These are phyloP conservation scores for Syndactyla subalaris DNA, from an alignment of 2,797 vertebrate genomes.

Conservation along the genomic window DNA sequence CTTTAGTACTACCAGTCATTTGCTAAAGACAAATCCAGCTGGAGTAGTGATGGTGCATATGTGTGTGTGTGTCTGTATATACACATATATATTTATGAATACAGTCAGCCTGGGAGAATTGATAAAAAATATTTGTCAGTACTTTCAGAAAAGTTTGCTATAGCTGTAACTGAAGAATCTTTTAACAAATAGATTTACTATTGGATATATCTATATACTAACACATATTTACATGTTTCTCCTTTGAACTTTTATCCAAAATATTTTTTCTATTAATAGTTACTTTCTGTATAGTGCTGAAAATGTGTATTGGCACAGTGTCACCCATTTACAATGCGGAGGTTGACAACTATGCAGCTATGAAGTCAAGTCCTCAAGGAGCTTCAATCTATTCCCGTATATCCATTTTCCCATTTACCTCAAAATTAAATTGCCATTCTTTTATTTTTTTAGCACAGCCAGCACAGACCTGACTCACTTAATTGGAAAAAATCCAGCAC, in stretches of 20 bases:
- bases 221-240: background rate
- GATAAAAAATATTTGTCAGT: background rate
- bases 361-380: background rate
- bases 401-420: background rate
- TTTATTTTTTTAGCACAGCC: background rate
- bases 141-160: background rate
- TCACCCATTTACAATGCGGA: background rate
- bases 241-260: background rate
- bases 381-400: background rate
- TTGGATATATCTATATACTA: background rate
- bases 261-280: background rate
- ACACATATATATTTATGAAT: background rate
- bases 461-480: background rate
- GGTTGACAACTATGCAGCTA: background rate
- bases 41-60: background rate
- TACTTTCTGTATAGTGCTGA: background rate
- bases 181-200: background rate
- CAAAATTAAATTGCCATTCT: background rate
- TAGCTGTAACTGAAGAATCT: background rate
- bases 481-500: background rate
- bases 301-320: background rate
- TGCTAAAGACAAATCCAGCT: background rate
- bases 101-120: background rate
- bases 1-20: background rate
- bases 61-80: fast-evolving